Evolutionary conservation across 2,888 invertebrate species (phyloP), one percentile per base, ranked within the genome.

Genomic region (Leucoma salicis): DNA sequence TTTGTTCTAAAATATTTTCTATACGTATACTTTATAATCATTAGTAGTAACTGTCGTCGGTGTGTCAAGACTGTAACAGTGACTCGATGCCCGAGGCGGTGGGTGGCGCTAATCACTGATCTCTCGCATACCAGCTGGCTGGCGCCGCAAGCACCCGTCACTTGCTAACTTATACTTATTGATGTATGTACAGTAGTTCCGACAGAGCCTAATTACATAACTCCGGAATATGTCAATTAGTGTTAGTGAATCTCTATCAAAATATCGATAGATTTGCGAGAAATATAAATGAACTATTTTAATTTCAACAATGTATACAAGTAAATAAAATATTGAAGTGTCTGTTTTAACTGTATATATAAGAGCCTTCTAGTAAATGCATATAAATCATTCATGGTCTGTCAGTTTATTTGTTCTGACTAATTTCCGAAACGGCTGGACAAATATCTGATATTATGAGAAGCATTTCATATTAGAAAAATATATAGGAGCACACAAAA

Each of bases 41-140:
- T 15, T 24, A 31, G 24, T 31, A 15, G 13, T 12, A 35, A 4
- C 11, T 14, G 11, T 32, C 6, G 35, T 27, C 25, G 37, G 29
- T 44, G 24, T 37, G 35, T 48, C 41, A 35, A n/a, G 52, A 52
- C 16, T 52, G 46, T 44, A 47, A 49, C 33, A 32, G 37, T 32
- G 40, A 29, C 10, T 36, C 6, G 24, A 14, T 27, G 58, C 61
- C 52, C 39, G 39, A 33, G 51, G 65, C 66, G 49, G 59, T 66
- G 63, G 66, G 63, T 63, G 63, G 65, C 55, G 42, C 48, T 65
- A 69, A 75, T 74, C 74, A 35, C 50, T 37, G 57, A 74, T 76
- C 72, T 62, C 54, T 49, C 57, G 61, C 62, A 69, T 24, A 34
- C 24, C 14, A 13, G n/a, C 31, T 31, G 15, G 10, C 14, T 29